Conservation (phyloP, 1,140 invertebrate species). For the Drosophila subobscura region DNA sequence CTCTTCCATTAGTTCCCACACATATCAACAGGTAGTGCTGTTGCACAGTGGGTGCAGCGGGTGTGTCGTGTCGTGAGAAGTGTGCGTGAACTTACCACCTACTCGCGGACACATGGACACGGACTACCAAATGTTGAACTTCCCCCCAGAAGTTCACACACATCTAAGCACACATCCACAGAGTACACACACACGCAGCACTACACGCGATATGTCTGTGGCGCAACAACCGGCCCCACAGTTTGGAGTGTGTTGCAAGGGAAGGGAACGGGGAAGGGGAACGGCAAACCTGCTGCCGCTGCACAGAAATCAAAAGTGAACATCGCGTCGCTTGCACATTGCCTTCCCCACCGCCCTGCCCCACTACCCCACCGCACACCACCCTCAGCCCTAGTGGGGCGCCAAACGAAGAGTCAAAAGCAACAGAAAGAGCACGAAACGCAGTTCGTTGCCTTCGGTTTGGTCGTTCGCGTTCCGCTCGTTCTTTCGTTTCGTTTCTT, state of each 20-base stretch:
- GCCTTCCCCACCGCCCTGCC: background rate
- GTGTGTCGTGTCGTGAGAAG: slow-evolving; percentile 4
- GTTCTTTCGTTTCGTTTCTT: slow-evolving; percentile 30
- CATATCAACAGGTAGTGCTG: slow-evolving; percentile 43
- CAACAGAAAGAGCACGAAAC: slow-evolving; percentile 39
- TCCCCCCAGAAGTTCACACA: slow-evolving; percentile 46
- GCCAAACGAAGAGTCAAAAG: slow-evolving; percentile 13
- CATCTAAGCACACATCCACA: slow-evolving; percentile 12
- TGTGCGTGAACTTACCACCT: slow-evolving; percentile 44
- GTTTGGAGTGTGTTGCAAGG: no score
- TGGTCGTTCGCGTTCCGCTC: slow-evolving; percentile 40
- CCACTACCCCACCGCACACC: background rate
- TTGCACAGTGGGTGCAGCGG: slow-evolving; percentile 21
- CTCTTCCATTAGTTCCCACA: slow-evolving; percentile 44
- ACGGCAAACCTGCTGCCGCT: slow-evolving; percentile 73
- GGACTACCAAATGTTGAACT: slow-evolving; percentile 40
- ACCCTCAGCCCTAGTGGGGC: slow-evolving; percentile 4
- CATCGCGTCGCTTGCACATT: slow-evolving; percentile 67
- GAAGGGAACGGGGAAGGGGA: slow-evolving; percentile 2
- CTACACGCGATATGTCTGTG: slow-evolving; percentile 16
- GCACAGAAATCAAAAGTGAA: slow-evolving; percentile 82
- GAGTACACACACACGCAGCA: slow-evolving; percentile 7
- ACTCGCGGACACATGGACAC: slow-evolving; percentile 32
- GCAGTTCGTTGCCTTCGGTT: slow-evolving; percentile 67
- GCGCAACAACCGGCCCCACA: slow-evolving; percentile 40